Base-by-base conservation (phyloP, 2,888 invertebrate species). In the Drymonia ruficornis region DNA sequence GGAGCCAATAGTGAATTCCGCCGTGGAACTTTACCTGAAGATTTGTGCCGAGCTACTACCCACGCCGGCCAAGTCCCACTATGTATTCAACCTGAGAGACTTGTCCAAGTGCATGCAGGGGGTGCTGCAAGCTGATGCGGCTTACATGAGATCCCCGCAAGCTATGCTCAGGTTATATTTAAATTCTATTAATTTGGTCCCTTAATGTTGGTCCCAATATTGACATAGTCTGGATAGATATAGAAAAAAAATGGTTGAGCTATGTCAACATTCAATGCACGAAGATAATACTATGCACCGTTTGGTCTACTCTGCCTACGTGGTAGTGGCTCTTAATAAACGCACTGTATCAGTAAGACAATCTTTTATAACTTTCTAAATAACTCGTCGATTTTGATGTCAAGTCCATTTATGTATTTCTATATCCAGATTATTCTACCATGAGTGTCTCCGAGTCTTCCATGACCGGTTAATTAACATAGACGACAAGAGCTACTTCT, bases 61-160 rank as follows among this genome's bases (percentile, higher is more conserved):
- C 0, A 98, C 98, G 0, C 98, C 98, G 0, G 95, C 97, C 28
- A 98, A 98, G 82, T 97, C 97, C 0, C 98, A 98, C 86, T 98
- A 99, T 77, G 95, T 98, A 13, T 99, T 98, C 83, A 99, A 98
- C 86, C 88, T 98, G 69, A 93, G 98, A 46, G 98, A 98, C 89
- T 91, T 98, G 42, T 98, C 98, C 11, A 98, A 98, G 84, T 97
- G 97, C 59, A 94, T 98, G 72, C 98, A 98, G 87, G 98, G 98
- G n/a, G 94, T 98, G 9, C 86, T 98, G 50, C 98, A 98, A 80
- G 97, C 97, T 0, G 96, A 97, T 77, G 93, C 95, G 31, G 94
- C 94, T 1, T 94, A 94, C 47, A 94, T 96, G 83, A 94, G 96
- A 48, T 93, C 94, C 43, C 95, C 96, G 50, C 89, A 87, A 53